Evolutionary conservation across 2,888 invertebrate genomes (phyloP), one percentile per base, ranked within the genome.

Genomic region (Drosophila mayaguana): DNA sequence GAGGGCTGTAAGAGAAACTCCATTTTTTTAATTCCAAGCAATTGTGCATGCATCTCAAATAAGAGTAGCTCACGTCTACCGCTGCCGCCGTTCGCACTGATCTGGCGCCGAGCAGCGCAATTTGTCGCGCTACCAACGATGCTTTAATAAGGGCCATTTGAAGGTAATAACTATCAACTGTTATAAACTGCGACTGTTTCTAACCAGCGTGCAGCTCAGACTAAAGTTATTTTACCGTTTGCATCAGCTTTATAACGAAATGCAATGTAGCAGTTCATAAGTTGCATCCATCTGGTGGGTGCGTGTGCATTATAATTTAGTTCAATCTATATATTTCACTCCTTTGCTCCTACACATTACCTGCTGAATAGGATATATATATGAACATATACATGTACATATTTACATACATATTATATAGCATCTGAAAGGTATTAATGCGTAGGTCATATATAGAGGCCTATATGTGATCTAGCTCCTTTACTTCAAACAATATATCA

Each of bases 21-120:
- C 1, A 53, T 53, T 32, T 14, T 1, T 16, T 18, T 20, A 36
- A 22, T n/a, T 54, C 14, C 28, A 12, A 32, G 3, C 4, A 12
- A 7, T 40, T 42, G 7, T 20, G 7, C 7, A 16, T 25, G 2
- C 0, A 2, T 1, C 18, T 54, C 28, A 34, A 5, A 6, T 18
- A n/a, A n/a, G n/a, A n/a, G n/a, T 28, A 42, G 62, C 79, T 75
- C 48, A 75, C 79, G 25, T 63, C 68, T 3, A 79, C 9, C 1
- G 60, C 60, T n/a, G 72, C 14, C 5, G 74, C 46, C 8, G 77
- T 22, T 20, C 72, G 75, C 51, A 63, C 25, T 7, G 75, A 60
- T 40, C 69, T 60, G 56, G 32, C 60, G 43, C 75, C 63, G 25
- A 20, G 20, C 40, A 68, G 28, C 0, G 63, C 75, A 18, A 75